Evolutionary conservation across 2,113 vertebrate species (phyloP).

Genomic region (Hippocampus zosterae): DNA sequence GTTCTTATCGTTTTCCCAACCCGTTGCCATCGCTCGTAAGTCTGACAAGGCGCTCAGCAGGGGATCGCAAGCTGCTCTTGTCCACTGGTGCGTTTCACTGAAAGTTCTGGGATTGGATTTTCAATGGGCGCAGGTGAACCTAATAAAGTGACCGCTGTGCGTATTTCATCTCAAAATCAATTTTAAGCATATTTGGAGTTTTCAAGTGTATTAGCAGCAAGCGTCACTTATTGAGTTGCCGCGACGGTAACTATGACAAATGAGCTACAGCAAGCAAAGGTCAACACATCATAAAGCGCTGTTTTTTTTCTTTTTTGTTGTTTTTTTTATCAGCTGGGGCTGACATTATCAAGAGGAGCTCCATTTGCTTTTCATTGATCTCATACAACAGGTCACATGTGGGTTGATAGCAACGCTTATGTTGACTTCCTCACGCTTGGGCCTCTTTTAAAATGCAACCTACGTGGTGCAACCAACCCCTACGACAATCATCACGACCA

Average conservation of each 20-base stretch:
- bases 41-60: conserved; percentile 39
- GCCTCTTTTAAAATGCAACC: conserved; percentile 28
- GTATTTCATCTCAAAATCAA: not conserved
- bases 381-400: conserved; percentile 31
- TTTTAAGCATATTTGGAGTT: conserved; percentile 5
- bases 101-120: not conserved
- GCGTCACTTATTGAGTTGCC: not conserved
- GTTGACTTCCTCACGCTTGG: not conserved
- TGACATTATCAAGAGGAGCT: conserved; percentile 56
- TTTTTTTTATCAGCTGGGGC: conserved; percentile 37
- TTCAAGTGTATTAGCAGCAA: conserved; percentile 1
- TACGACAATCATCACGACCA: conserved; percentile 83
- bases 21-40: conserved; percentile 43
- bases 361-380: conserved; percentile 56
- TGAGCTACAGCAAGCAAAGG: conserved; percentile 54
- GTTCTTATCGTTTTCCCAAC: conserved; percentile 42
- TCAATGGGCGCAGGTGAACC: not conserved
- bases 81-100: not conserved
- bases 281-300: conserved; percentile 60
- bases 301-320: not conserved
- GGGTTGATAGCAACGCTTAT: conserved; percentile 2
- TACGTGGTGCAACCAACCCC: conserved; percentile 72
- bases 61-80: conserved; percentile 1
- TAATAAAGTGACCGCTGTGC: not conserved
- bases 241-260: conserved; percentile 47